Conservation (phyloP, 1,140 invertebrate genomes). For the Bombus consobrinus region DNA sequence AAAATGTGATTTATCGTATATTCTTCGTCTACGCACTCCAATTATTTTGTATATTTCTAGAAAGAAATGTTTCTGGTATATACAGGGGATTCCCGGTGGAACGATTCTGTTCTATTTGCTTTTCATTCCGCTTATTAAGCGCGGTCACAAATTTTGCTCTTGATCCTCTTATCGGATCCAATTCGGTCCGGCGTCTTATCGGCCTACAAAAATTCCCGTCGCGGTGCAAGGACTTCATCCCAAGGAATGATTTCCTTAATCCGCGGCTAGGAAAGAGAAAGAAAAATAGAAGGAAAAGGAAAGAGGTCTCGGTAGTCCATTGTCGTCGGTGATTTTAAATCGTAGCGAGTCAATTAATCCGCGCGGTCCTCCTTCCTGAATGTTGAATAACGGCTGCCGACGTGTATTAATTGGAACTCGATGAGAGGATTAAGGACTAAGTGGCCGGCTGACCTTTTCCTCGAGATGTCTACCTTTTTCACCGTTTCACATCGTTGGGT, state of each 20-base stretch:
- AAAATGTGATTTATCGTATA: too few relatives aligned
- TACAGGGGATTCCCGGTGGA: neutral
- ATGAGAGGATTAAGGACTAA: constrained; percentile 57
- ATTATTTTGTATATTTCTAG: too few relatives aligned
- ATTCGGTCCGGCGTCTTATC: constrained; percentile 35
- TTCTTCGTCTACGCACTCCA: too few relatives aligned
- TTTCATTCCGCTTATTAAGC: constrained; percentile 10
- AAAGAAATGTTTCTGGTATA: too few relatives aligned
- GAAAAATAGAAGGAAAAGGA: neutral
- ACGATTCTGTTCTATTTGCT: constrained; percentile 9
- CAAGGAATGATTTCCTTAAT: constrained; percentile 35
- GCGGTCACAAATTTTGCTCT: constrained; percentile 24
- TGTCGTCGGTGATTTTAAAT: neutral
- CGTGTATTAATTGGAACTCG: constrained; percentile 60
- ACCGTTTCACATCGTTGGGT: neutral
- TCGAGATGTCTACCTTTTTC: neutral
- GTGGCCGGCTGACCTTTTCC: constrained; percentile 6
- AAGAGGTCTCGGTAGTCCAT: neutral
- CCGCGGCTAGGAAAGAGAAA: neutral
- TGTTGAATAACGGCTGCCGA: constrained; percentile 8
- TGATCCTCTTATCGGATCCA: constrained; percentile 43
- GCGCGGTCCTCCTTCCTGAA: neutral
- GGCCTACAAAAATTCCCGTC: constrained; percentile 21
- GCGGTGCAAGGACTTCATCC: constrained; percentile 22
- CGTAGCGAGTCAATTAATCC: constrained; percentile 30